These are phyloP conservation scores for Psophia crepitans DNA, from an alignment of 2,113 vertebrate species.

Conservation along the genomic window DNA sequence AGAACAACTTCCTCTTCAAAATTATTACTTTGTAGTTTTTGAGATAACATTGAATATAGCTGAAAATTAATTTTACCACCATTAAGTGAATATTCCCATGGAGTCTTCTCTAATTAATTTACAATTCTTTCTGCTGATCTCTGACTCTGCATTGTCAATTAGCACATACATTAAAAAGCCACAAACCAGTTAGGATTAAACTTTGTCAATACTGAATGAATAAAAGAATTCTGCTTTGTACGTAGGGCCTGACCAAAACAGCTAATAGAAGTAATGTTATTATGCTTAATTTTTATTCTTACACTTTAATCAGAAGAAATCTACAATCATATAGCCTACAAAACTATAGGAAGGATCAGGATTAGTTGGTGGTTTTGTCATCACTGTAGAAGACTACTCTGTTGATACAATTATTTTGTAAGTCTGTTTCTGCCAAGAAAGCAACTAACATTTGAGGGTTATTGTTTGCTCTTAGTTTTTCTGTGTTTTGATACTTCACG, in stretches of 20 bases:
- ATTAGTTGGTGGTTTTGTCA: neutral
- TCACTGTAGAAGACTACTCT: neutral
- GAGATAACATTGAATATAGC: neutral
- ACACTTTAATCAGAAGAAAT: neutral
- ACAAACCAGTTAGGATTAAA: neutral
- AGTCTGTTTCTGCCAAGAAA: neutral
- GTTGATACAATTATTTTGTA: neutral
- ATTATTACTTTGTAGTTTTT: neutral
- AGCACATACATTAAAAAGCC: neutral
- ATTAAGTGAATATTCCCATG: neutral
- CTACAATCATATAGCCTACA: neutral
- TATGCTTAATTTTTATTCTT: neutral
- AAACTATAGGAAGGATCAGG: neutral
- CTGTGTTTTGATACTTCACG: neutral
- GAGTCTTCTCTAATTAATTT: neutral
- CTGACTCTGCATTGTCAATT: neutral
- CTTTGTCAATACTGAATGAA: neutral
- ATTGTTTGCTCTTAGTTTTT: neutral
- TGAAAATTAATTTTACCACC: neutral
- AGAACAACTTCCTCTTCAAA: conserved; percentile 3
- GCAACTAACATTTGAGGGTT: neutral
- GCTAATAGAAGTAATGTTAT: neutral
- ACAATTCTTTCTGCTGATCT: neutral
- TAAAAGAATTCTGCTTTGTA: neutral
- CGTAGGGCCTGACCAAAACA: neutral